These are phyloP conservation scores for Machaerirhynchus nigripectus DNA, from an alignment of 2,113 vertebrate species.

Conservation along the genomic window DNA sequence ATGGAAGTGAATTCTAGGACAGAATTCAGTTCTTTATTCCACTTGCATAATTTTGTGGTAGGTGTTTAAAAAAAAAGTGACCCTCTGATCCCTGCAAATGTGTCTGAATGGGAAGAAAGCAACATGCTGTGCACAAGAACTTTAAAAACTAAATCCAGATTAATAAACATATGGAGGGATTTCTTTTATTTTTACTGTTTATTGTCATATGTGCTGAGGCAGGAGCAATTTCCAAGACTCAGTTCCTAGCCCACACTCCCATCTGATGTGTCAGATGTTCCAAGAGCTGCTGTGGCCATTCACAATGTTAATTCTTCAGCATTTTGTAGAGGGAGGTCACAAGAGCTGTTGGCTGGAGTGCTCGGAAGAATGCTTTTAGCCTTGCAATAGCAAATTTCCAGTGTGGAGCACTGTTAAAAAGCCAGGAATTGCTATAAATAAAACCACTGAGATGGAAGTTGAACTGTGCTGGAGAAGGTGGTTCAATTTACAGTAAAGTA, in stretches of 20 bases:
- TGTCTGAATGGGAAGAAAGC: not conserved
- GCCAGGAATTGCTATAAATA: constrained; percentile 52
- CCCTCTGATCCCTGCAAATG: not conserved
- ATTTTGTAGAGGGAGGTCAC: constrained; percentile 36
- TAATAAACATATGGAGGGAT: not conserved
- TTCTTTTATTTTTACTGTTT: not conserved
- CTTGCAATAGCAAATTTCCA: constrained; percentile 55
- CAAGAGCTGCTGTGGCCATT: constrained; percentile 9
- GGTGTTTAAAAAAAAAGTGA: not conserved
- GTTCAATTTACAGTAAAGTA: constrained; percentile 42
- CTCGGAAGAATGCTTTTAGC: constrained; percentile 28
- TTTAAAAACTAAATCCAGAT: not conserved
- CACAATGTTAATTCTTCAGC: constrained; percentile 11
- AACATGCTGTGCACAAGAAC: not conserved
- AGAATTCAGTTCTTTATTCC: not conserved
- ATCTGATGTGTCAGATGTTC: not conserved
- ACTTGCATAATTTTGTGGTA: not conserved
- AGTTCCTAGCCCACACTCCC: not conserved
- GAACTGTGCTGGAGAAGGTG: not conserved
- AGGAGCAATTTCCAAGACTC: not conserved
- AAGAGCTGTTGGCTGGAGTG: constrained; percentile 32
- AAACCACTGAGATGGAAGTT: not conserved
- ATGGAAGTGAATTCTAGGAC: not conserved
- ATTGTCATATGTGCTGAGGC: not conserved
- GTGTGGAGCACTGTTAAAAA: constrained; percentile 12